phyloP scores from a whole-genome alignment of 2,797 vertebrate species.

The Aphelocoma californica region DNA sequence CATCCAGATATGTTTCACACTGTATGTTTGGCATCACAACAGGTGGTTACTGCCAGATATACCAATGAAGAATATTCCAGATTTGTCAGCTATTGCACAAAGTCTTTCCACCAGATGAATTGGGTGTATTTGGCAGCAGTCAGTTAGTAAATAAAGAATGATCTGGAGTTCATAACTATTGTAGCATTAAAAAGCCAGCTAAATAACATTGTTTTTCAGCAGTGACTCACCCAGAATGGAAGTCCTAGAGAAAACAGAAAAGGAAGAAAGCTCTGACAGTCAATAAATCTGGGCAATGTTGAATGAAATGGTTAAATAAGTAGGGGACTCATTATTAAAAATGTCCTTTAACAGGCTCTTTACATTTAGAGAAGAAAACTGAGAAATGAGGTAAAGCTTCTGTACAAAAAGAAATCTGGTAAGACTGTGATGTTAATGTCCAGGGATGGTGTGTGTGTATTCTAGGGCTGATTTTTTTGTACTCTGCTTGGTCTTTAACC shows the following conservation, averaged over 20 bases:
- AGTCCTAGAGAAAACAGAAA: slow-evolving; percentile 39
- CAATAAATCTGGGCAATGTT: slow-evolving; percentile 50
- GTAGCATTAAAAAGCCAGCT: slow-evolving; percentile 40
- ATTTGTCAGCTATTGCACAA: slow-evolving; percentile 45
- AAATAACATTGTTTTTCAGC: slow-evolving; percentile 55
- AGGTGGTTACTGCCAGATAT: slow-evolving; percentile 62
- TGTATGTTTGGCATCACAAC: slow-evolving; percentile 55
- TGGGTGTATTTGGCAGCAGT: slow-evolving; percentile 51
- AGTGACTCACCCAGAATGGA: slow-evolving; percentile 34
- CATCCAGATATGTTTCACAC: slow-evolving; percentile 65
- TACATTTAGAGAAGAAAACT: slow-evolving; percentile 36
- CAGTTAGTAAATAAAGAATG: slow-evolving; percentile 55
- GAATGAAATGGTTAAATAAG: slow-evolving; percentile 61
- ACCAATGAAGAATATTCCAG: slow-evolving; percentile 54
- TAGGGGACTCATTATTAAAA: slow-evolving; percentile 31
- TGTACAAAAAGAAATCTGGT: slow-evolving; percentile 30
- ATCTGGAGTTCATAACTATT: slow-evolving; percentile 52
- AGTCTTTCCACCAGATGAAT: slow-evolving; percentile 59
- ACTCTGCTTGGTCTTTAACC: slow-evolving; percentile 41
- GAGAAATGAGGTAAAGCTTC: slow-evolving; percentile 40
- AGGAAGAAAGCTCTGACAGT: slow-evolving; percentile 28
- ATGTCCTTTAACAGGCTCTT: slow-evolving; percentile 32
- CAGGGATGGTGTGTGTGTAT: neutral
- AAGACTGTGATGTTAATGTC: neutral
- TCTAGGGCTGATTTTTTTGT: neutral